phyloP scores from a whole-genome alignment of 2,797 vertebrate genomes.

The Clarias pachynema region DNA sequence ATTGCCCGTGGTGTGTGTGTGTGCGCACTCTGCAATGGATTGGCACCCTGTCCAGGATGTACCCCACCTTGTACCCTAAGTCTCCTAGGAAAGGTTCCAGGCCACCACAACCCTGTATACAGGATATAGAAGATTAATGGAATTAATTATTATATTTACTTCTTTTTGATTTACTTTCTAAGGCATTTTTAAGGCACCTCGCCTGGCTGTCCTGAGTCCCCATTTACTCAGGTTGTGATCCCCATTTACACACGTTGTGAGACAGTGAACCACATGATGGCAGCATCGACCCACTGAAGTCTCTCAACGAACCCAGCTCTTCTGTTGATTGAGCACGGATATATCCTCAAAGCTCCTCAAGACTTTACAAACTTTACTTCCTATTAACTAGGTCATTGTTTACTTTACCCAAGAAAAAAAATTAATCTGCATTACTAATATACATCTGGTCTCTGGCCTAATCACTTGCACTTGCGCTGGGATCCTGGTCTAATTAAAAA shows the following conservation, averaged over 20 bases:
- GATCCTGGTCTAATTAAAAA: conserved; percentile 19
- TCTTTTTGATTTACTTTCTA: too few species aligned
- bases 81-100: too few species aligned
- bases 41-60: too few species aligned
- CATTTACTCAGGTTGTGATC: not conserved
- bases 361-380: not conserved
- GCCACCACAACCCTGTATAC: too few species aligned
- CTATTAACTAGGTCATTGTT: not conserved
- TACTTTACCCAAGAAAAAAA: not conserved
- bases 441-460: not conserved
- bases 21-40: too few species aligned
- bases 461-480: not conserved
- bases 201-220: too few species aligned
- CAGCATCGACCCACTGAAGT: conserved; percentile 28
- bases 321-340: not conserved
- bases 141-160: too few species aligned
- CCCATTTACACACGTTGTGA: not conserved
- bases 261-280: conserved; percentile 45
- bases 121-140: too few species aligned
- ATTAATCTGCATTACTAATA: not conserved
- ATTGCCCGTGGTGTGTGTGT: too few species aligned
- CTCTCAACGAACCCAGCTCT: not conserved
- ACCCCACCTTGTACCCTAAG: too few species aligned
- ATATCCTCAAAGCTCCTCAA: not conserved
- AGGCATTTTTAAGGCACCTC: too few species aligned